phyloP scores from a whole-genome alignment of 2,888 invertebrate genomes.

The Harpagoxenus sublaevis region DNA sequence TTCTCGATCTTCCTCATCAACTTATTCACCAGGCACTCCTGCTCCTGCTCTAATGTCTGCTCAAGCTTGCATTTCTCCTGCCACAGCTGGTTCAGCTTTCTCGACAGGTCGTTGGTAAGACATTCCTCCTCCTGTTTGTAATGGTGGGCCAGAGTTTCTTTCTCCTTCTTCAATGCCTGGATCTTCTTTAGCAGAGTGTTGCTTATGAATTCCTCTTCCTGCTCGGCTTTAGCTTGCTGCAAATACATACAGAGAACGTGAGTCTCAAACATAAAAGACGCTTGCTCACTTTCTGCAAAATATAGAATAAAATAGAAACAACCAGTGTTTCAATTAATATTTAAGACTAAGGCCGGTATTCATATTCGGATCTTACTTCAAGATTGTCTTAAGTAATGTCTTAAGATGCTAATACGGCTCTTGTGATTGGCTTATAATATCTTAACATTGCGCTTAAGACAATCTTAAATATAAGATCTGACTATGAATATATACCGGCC shows the following conservation, averaged over 20 bases:
- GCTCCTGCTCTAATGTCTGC: slow-evolving; percentile 98
- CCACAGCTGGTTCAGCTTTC: slow-evolving; percentile 97
- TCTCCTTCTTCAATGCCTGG: slow-evolving; percentile 99
- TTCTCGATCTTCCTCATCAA: slow-evolving; percentile 99
- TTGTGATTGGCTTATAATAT: too few relatives aligned
- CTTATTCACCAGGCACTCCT: slow-evolving; percentile 99
- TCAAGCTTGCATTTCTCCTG: slow-evolving; percentile 99
- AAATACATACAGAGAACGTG: slow-evolving; percentile 54
- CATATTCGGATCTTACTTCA: too few relatives aligned
- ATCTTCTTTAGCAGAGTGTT: slow-evolving; percentile 99
- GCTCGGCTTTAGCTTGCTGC: slow-evolving; percentile 99
- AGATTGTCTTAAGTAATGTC: too few relatives aligned
- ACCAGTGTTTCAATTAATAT: not conserved
- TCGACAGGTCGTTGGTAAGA: slow-evolving; percentile 98
- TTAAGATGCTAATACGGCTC: too few relatives aligned
- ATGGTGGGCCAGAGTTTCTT: slow-evolving; percentile 99
- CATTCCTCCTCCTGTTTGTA: slow-evolving; percentile 99
- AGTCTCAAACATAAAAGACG: not conserved
- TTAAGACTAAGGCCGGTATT: too few relatives aligned
- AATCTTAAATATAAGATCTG: too few relatives aligned
- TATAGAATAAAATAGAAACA: not conserved
- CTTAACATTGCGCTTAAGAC: too few relatives aligned
- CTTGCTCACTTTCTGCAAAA: not conserved
- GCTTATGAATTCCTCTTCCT: slow-evolving; percentile 99
- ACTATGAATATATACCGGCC: too few relatives aligned